Conservation (phyloP, 2,113 vertebrate species). For the Sinosuthora webbiana region DNA sequence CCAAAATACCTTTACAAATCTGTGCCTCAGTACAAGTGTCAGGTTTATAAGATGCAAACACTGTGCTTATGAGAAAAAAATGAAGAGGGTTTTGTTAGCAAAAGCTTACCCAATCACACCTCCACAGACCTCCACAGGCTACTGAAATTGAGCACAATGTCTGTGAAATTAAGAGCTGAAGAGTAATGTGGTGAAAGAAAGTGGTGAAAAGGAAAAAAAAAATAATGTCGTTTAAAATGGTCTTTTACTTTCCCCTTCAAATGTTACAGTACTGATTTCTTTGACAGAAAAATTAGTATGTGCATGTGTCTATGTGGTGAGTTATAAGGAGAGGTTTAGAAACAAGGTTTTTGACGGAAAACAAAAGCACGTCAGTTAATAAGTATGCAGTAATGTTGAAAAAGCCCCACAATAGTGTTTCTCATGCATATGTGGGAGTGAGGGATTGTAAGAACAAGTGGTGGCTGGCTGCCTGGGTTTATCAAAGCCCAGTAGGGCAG, state of each 20-base stretch:
- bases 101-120: slow-evolving; percentile 1
- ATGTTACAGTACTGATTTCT: slow-evolving; percentile 5
- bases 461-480: slow-evolving; percentile 76
- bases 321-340: slow-evolving; percentile 47
- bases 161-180: slow-evolving; percentile 18
- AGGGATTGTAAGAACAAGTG: slow-evolving; percentile 72
- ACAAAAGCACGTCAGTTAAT: slow-evolving; percentile 61
- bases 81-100: neutral
- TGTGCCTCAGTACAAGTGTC: neutral
- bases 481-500: slow-evolving; percentile 73
- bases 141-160: slow-evolving; percentile 36
- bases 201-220: slow-evolving; percentile 44
- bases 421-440: slow-evolving; percentile 62
- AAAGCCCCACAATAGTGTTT: slow-evolving; percentile 21
- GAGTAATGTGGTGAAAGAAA: slow-evolving; percentile 35
- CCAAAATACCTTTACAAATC: slow-evolving; percentile 52
- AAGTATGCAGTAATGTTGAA: slow-evolving; percentile 35
- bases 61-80: neutral
- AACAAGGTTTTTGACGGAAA: slow-evolving; percentile 51
- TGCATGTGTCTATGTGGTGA: neutral
- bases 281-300: slow-evolving; percentile 47
- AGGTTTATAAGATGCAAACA: slow-evolving; percentile 26
- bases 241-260: slow-evolving; percentile 59
- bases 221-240: neutral
- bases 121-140: slow-evolving; percentile 24